Evolutionary conservation across 2,113 vertebrate species (phyloP).

Genomic region (Puffinus mauretanicus): DNA sequence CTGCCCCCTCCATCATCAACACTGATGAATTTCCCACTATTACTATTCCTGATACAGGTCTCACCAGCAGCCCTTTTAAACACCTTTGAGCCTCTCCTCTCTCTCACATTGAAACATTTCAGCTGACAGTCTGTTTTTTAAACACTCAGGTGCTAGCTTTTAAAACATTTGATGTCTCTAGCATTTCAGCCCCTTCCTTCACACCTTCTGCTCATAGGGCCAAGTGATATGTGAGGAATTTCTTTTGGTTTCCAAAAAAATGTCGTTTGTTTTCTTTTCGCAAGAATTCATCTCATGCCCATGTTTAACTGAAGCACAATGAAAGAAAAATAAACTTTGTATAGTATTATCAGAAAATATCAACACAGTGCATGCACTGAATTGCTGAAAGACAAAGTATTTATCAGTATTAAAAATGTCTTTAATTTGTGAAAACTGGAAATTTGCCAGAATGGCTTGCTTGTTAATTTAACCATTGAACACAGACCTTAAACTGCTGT

Average conservation of each 20-base stretch:
- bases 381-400: slow-evolving; percentile 13
- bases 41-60: neutral
- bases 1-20: slow-evolving; percentile 46
- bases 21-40: slow-evolving; percentile 4
- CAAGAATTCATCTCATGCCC: neutral
- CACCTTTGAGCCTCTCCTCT: slow-evolving; percentile 53
- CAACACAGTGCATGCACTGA: neutral
- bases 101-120: slow-evolving; percentile 53
- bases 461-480: slow-evolving; percentile 1
- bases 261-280: slow-evolving; percentile 44
- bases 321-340: slow-evolving; percentile 27
- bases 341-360: neutral
- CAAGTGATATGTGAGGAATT: slow-evolving; percentile 38
- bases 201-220: slow-evolving; percentile 45
- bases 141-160: slow-evolving; percentile 41
- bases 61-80: slow-evolving; percentile 49
- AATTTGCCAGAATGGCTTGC: neutral
- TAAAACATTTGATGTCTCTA: slow-evolving; percentile 59
- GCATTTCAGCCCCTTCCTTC: slow-evolving; percentile 51
- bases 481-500: neutral
- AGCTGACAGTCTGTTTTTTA: slow-evolving; percentile 62
- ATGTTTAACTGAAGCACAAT: neutral
- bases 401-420: neutral
- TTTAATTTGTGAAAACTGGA: slow-evolving; percentile 32
- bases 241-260: slow-evolving; percentile 17